These are phyloP conservation scores for Chaenocephalus aceratus DNA, from an alignment of 2,113 vertebrate genomes.

Conservation along the genomic window DNA sequence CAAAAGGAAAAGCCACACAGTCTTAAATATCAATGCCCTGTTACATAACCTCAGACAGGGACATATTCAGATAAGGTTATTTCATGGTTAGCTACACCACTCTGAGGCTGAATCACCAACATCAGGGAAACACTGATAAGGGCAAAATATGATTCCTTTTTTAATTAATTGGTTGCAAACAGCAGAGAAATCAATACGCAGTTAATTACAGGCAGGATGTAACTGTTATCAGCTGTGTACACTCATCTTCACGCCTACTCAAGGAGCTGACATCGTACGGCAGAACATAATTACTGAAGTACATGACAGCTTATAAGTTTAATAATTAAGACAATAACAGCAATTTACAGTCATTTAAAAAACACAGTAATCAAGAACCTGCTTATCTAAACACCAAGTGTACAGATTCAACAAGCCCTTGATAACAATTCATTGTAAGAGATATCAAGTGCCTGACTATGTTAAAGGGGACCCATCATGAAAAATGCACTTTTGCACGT, in stretches of 20 bases:
- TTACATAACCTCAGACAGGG: slow-evolving; percentile 18
- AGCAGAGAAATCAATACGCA: slow-evolving; percentile 19
- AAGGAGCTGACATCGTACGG: slow-evolving; percentile 6
- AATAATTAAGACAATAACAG: slow-evolving; percentile 24
- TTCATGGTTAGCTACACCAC: slow-evolving; percentile 22
- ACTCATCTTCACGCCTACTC: slow-evolving; percentile 35
- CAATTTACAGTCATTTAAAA: slow-evolving; percentile 25
- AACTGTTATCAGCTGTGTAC: slow-evolving; percentile 50
- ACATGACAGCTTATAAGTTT: neutral
- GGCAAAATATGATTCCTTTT: slow-evolving; percentile 9
- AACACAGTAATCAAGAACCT: slow-evolving; percentile 3
- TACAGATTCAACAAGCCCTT: slow-evolving; percentile 53
- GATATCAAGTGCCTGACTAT: slow-evolving; percentile 26
- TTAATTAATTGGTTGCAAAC: slow-evolving; percentile 7
- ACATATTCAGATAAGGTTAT: slow-evolving; percentile 24
- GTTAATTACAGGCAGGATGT: slow-evolving; percentile 22
- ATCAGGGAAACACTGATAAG: slow-evolving; percentile 15
- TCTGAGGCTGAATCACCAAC: slow-evolving; percentile 24
- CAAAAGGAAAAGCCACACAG: neutral
- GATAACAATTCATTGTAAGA: slow-evolving; percentile 41
- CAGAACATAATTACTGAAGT: slow-evolving; percentile 27
- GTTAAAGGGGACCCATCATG: neutral
- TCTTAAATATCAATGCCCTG: slow-evolving; percentile 30
- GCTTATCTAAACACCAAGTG: neutral
- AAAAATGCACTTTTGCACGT: too few relatives aligned